Evolutionary conservation across 2,113 vertebrate genomes (phyloP).

Genomic region (Periophthalmodon schlosseri): DNA sequence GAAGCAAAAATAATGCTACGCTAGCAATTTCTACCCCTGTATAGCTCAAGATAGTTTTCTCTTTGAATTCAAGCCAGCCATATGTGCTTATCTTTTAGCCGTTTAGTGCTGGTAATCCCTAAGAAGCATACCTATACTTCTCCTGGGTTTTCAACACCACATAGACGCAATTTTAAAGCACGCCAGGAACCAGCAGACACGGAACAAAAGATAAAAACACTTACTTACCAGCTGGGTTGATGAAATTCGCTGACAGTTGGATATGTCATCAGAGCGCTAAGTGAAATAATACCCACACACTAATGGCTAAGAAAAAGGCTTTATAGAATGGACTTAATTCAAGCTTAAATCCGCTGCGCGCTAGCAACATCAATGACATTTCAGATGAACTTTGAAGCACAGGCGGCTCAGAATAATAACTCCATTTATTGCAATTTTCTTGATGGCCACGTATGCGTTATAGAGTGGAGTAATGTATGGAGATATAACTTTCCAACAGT

Average conservation of each 20-base stretch:
- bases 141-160: not conserved
- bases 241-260: not conserved
- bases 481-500: not conserved
- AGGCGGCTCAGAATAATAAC: not conserved
- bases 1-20: not conserved
- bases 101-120: not conserved
- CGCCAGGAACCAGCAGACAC: not conserved
- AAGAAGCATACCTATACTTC: not conserved
- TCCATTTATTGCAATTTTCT: constrained; percentile 10
- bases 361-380: constrained; percentile 6
- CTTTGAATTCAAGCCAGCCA: not conserved
- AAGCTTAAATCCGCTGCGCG: not conserved
- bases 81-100: not conserved
- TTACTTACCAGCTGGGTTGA: not conserved
- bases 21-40: not conserved
- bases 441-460: not conserved
- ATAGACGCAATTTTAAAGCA: not conserved
- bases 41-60: not conserved
- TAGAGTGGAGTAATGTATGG: not conserved
- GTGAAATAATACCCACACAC: constrained; percentile 4
- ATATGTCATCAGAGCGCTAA: constrained; percentile 1
- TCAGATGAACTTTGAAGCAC: constrained; percentile 6
- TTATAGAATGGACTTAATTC: not conserved
- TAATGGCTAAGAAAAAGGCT: constrained; percentile 7
- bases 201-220: constrained; percentile 9